These are phyloP conservation scores for Agriotes lineatus DNA, from an alignment of 2,888 invertebrate genomes.

Conservation along the genomic window DNA sequence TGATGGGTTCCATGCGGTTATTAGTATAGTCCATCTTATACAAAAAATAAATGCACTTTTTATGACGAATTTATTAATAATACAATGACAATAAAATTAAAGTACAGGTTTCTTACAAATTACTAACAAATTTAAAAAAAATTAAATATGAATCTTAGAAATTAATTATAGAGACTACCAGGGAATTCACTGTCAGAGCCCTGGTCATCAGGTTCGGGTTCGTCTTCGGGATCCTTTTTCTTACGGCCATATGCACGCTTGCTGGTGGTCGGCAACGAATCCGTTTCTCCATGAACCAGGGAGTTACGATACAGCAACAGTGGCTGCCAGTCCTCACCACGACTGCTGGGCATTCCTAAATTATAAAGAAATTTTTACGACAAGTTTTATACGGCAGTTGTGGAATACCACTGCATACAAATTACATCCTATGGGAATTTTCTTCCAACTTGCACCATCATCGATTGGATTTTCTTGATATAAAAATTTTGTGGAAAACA, in stretches of 20 bases:
- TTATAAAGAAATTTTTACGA: not conserved
- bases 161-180: conserved; percentile 63
- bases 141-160: not conserved
- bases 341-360: conserved; percentile 80
- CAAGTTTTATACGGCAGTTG: too few species aligned
- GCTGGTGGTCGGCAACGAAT: conserved; percentile 77
- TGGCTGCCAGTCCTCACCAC: conserved; percentile 95
- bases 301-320: conserved; percentile 90
- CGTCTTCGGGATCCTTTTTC: conserved; percentile 75
- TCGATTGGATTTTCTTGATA: too few species aligned
- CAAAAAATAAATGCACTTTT: too few species aligned
- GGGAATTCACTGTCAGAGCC: conserved; percentile 69
- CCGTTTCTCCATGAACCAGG: conserved; percentile 88
- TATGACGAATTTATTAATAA: too few species aligned
- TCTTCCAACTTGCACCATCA: too few species aligned
- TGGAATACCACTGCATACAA: not conserved
- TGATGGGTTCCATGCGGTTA: too few species aligned
- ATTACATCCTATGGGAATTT: too few species aligned
- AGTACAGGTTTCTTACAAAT: too few species aligned
- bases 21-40: too few species aligned
- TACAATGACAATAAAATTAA: too few species aligned
- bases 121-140: too few species aligned
- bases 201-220: conserved; percentile 72
- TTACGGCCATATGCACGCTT: conserved; percentile 77
- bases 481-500: too few species aligned